These are phyloP conservation scores for Sturnus vulgaris DNA, from an alignment of 2,113 vertebrate species.

Conservation along the genomic window DNA sequence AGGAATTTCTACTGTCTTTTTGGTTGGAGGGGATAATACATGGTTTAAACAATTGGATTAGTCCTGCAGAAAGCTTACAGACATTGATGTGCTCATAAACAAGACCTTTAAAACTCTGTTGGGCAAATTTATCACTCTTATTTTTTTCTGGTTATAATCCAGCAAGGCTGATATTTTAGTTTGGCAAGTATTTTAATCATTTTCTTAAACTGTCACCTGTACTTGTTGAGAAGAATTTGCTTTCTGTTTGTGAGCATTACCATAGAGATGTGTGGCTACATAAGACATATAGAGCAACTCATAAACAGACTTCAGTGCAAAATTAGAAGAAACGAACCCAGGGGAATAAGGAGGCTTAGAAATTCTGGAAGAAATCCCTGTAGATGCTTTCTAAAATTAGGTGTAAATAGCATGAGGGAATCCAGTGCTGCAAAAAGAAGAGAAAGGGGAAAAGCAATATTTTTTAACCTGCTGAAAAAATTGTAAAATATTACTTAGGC, in stretches of 20 bases:
- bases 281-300: neutral
- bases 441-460: neutral
- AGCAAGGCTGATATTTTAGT: neutral
- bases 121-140: neutral
- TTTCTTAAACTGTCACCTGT: neutral
- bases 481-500: neutral
- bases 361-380: neutral
- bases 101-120: neutral
- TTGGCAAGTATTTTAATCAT: neutral
- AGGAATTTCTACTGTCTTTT: neutral
- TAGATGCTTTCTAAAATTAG: neutral
- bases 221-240: neutral
- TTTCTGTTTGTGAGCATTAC: neutral
- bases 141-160: neutral
- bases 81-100: neutral
- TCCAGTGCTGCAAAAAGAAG: neutral
- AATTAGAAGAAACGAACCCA: neutral
- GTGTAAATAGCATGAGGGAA: neutral
- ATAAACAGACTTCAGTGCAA: neutral
- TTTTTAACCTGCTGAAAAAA: neutral
- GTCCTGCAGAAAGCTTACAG: neutral
- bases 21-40: neutral
- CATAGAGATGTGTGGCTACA: fast-evolving
- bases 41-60: neutral
- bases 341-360: neutral